Percentiles rank a stretch among this genome's conserved stretches.
Evolutionary conservation across 2,113 vertebrate genomes (phyloP).

Genomic region (Perognathus longimembris): DNA sequence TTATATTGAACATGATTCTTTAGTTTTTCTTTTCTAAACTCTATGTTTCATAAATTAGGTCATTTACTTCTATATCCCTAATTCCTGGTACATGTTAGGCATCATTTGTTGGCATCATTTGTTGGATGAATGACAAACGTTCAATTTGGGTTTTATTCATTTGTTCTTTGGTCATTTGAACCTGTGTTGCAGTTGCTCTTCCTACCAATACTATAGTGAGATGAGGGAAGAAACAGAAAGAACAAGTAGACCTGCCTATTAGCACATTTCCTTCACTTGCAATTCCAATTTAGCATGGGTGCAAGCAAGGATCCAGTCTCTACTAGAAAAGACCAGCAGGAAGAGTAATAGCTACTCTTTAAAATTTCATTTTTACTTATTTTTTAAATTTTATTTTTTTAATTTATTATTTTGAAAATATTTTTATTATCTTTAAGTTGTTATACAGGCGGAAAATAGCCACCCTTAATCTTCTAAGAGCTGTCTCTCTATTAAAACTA

Average conservation of each 20-base stretch:
- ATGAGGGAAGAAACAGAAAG: background rate
- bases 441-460: too few species aligned
- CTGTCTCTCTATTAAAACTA: too few species aligned
- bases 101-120: background rate
- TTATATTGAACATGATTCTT: background rate
- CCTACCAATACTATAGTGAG: background rate
- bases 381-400: too few species aligned
- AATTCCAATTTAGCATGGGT: too few species aligned
- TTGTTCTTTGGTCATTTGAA: background rate
- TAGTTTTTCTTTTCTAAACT: background rate
- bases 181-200: background rate
- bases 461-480: too few species aligned
- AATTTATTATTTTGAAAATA: too few species aligned
- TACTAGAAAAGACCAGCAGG: too few species aligned
- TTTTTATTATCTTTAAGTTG: too few species aligned
- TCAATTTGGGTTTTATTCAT: background rate
- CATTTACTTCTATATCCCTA: slow-evolving; percentile 5
- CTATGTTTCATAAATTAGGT: background rate
- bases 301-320: too few species aligned
- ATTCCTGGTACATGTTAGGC: background rate
- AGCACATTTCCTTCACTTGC: background rate
- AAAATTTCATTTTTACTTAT: too few species aligned
- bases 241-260: background rate
- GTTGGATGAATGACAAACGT: background rate
- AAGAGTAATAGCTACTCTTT: too few species aligned